A percentile compares a stretch with the other conserved stretches of the same genome.
Conservation (phyloP, 2,888 invertebrate genomes). For the Epiblema foenella region DNA sequence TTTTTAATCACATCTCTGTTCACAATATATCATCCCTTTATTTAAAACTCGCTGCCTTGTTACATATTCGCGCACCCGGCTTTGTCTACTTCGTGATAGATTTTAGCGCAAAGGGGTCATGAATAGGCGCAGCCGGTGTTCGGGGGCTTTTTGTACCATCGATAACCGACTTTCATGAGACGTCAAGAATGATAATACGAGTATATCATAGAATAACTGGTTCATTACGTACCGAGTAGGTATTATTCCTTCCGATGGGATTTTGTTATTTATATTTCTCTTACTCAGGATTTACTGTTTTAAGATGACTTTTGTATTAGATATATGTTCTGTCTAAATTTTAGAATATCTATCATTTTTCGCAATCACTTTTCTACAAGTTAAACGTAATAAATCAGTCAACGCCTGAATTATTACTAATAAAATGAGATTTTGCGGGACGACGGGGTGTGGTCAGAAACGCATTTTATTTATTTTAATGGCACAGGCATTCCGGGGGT, state of each 20-base stretch:
- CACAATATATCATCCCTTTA: slow-evolving; percentile 84
- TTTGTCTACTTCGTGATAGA: slow-evolving; percentile 65
- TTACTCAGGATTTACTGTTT: background rate
- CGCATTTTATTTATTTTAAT: slow-evolving; percentile 61
- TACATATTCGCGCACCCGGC: slow-evolving; percentile 80
- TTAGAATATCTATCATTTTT: background rate
- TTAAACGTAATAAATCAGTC: slow-evolving; percentile 57
- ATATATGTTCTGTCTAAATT: background rate
- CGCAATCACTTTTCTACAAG: background rate
- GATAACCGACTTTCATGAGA: slow-evolving; percentile 57
- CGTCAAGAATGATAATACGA: slow-evolving; percentile 53
- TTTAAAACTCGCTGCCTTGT: slow-evolving; percentile 71
- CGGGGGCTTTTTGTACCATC: slow-evolving; percentile 57
- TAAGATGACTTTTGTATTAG: background rate
- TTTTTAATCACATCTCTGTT: slow-evolving; percentile 80
- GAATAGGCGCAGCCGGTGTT: slow-evolving; percentile 59
- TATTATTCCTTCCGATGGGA: slow-evolving; percentile 52
- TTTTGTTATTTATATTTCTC: slow-evolving; percentile 29
- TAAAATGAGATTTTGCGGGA: slow-evolving; percentile 53
- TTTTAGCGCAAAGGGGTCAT: slow-evolving; percentile 63
- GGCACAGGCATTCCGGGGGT: slow-evolving; percentile 58
- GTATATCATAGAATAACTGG: slow-evolving; percentile 46
- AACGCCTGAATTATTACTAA: slow-evolving; percentile 53
- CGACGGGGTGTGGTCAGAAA: slow-evolving; percentile 59
- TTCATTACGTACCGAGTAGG: slow-evolving; percentile 37